These are phyloP conservation scores for Willowsia nigromaculata DNA, from an alignment of 2,888 invertebrate genomes.

Conservation along the genomic window DNA sequence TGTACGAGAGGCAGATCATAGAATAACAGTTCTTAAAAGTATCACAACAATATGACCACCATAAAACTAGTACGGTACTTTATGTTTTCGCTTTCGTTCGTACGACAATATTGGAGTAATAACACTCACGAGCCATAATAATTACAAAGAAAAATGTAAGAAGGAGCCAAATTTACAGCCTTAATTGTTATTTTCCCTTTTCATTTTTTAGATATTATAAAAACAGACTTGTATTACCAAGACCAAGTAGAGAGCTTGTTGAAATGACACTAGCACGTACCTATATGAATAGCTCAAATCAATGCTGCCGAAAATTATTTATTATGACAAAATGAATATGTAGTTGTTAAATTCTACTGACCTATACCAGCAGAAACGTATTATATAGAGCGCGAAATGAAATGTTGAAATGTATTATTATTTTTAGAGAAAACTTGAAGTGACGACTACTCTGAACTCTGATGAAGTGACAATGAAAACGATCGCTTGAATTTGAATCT, in stretches of 20 bases:
- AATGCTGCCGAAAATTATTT: no score
- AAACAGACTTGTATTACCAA: not conserved
- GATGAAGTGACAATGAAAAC: not conserved
- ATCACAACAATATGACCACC: constrained; percentile 36
- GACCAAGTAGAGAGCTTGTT: not conserved
- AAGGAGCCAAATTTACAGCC: constrained; percentile 48
- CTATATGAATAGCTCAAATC: no score
- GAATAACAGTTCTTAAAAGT: constrained; percentile 21
- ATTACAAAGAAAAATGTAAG: constrained; percentile 27
- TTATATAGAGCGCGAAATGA: not conserved
- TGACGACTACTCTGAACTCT: not conserved
- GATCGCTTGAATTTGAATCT: not conserved
- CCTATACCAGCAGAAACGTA: not conserved
- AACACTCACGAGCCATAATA: constrained; percentile 26
- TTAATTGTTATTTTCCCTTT: constrained; percentile 47
- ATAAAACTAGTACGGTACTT: constrained; percentile 59
- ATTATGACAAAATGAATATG: no score
- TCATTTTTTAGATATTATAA: not conserved
- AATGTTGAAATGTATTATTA: no score
- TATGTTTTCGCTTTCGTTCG: constrained; percentile 24
- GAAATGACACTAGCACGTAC: not conserved
- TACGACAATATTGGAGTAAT: not conserved
- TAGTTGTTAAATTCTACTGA: no score
- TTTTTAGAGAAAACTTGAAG: not conserved
- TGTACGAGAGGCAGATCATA: not conserved